These are phyloP conservation scores for Calameuta idolon DNA, from an alignment of 2,888 invertebrate species.

Conservation along the genomic window DNA sequence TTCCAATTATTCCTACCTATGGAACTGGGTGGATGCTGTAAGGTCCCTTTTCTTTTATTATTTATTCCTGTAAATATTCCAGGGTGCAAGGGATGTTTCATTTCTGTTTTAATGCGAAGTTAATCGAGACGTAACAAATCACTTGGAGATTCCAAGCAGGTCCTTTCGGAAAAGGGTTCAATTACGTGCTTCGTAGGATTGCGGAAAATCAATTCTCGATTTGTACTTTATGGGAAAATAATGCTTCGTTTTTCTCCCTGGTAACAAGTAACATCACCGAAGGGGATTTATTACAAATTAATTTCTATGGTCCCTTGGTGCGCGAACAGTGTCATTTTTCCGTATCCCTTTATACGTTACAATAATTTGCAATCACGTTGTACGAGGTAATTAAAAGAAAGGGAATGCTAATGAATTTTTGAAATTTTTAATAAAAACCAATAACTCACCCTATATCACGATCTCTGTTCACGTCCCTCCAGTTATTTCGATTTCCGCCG, in stretches of 20 bases:
- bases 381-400: not conserved
- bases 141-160: constrained; percentile 7
- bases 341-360: not conserved
- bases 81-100: not conserved
- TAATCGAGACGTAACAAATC: constrained; percentile 13
- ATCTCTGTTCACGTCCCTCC: constrained; percentile 44
- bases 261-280: not conserved
- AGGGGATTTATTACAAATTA: not conserved
- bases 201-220: constrained; percentile 16
- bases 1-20: not conserved
- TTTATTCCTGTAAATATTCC: not conserved
- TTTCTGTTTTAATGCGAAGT: constrained; percentile 4
- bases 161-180: constrained; percentile 3
- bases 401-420: not conserved
- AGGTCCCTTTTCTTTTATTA: not conserved
- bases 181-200: constrained; percentile 12
- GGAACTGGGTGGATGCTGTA: not conserved
- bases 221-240: not conserved
- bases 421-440: not conserved
- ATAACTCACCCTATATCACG: constrained; percentile 36
- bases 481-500: constrained; percentile 46
- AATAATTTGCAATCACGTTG: not conserved
- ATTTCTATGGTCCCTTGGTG: not conserved
- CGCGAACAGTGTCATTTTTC: not conserved
- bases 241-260: not conserved